Conservation (phyloP, 2,113 vertebrate species). For the Pachyramphus minor region DNA sequence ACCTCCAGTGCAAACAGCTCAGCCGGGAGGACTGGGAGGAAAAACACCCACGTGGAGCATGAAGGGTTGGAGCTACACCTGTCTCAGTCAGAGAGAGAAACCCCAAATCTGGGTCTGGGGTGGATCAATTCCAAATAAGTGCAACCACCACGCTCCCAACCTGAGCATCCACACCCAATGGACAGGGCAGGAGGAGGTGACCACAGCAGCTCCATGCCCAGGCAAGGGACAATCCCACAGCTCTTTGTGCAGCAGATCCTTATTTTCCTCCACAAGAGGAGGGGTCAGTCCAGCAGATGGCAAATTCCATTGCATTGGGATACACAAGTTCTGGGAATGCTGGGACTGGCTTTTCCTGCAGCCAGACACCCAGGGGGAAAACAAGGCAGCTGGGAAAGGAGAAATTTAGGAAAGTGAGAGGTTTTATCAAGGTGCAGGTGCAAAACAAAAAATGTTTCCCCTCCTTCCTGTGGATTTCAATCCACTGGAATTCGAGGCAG, state of each 20-base stretch:
- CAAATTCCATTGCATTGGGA: neutral
- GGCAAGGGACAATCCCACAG: neutral
- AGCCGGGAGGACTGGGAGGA: neutral
- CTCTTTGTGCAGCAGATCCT: neutral
- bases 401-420: neutral
- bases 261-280: neutral
- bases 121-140: neutral
- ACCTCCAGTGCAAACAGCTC: neutral
- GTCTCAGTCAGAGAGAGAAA: neutral
- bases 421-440: conserved; percentile 69
- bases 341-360: neutral
- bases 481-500: neutral
- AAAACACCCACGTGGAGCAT: accelerated
- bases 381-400: neutral
- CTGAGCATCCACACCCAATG: neutral
- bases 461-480: neutral
- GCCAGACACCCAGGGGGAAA: neutral
- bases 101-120: neutral
- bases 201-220: neutral
- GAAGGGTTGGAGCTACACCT: neutral
- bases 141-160: neutral
- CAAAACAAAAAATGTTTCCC: conserved; percentile 7
- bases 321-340: neutral
- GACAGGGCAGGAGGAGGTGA: neutral
- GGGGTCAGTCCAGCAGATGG: neutral